Evolutionary conservation across 2,113 vertebrate genomes (phyloP), one percentile per base, ranked within the genome.

Genomic region (Sinocyclocheilus anshuiensis): DNA sequence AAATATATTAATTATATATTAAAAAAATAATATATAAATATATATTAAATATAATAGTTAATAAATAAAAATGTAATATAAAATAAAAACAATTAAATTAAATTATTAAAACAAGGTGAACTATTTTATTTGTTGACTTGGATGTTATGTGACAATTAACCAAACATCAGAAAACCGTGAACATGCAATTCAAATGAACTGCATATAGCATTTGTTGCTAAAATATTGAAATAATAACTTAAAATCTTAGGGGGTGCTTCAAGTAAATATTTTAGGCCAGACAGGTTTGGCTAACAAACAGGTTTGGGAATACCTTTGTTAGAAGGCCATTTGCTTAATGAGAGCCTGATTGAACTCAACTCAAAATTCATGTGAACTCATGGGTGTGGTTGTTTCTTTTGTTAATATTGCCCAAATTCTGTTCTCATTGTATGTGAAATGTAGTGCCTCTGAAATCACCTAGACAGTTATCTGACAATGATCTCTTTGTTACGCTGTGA

Each of bases 301-400:
- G 72, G 39, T 76, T 13, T 24, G 42, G 42, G 12, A 22, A 20
- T 22, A 36, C 36, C 10, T 42, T 36, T 2, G 20, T 45, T 50
- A 26, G 15, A 26, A 67, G 79, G 5, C 4, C 42, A 15, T 48
- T 29, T 65, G 13, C 3, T 16, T 80, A n/a, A n/a, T 16, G 12
- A n/a, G 29, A 59, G 36, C 33, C 77, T 22, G 12, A 24, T n/a
- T 61, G 22, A 45, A 45, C 0, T 65, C 36, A 39, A 24, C 36
- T 4, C 13, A 36, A 59, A 59, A 39, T 26, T 39, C 42, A 4
- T 48, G 13, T 65, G 78, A 65, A 45, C 20, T 63, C 3, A 18
- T 53, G 78, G 78, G 78, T 81, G 78, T 81, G 79, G 42, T 65
- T 18, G 39, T 48, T 81, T 50, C 59, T 63, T 50, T 80, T 80